Conservation (phyloP, 2,113 vertebrate species). For the Microtus richardsoni region DNA sequence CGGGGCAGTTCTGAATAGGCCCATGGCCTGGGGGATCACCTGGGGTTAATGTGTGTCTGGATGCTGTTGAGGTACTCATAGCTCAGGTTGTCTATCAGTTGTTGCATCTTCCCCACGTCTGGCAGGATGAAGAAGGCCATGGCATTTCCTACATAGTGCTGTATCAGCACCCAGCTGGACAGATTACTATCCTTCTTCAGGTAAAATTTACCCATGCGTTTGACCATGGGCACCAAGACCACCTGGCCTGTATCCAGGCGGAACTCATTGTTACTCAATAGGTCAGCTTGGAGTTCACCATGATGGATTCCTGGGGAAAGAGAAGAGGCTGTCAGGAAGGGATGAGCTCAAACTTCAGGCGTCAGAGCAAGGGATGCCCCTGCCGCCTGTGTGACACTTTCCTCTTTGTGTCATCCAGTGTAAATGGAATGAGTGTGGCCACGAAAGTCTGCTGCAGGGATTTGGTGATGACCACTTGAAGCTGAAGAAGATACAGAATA, state of each 20-base stretch:
- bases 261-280: not conserved
- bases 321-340: not conserved
- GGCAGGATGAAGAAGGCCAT: not conserved
- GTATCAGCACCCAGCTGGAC: slow-evolving; percentile 9
- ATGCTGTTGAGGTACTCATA: not conserved
- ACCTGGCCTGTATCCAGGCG: not conserved
- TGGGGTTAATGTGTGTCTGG: not conserved
- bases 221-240: not conserved
- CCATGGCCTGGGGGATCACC: not conserved
- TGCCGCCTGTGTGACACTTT: not conserved
- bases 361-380: not conserved
- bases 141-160: not conserved
- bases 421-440: not conserved
- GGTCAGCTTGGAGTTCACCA: not conserved
- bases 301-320: not conserved
- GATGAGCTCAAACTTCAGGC: not conserved
- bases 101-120: not conserved
- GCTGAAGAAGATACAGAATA: not conserved
- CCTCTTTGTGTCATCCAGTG: not conserved
- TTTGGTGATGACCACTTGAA: not conserved
- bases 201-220: not conserved
- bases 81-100: not conserved
- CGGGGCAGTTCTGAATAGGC: not conserved
- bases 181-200: not conserved
- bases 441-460: not conserved